Evolutionary conservation across 2,797 vertebrate species (phyloP), one percentile per base, ranked within the genome.

Genomic region (Sebastes iracundus): DNA sequence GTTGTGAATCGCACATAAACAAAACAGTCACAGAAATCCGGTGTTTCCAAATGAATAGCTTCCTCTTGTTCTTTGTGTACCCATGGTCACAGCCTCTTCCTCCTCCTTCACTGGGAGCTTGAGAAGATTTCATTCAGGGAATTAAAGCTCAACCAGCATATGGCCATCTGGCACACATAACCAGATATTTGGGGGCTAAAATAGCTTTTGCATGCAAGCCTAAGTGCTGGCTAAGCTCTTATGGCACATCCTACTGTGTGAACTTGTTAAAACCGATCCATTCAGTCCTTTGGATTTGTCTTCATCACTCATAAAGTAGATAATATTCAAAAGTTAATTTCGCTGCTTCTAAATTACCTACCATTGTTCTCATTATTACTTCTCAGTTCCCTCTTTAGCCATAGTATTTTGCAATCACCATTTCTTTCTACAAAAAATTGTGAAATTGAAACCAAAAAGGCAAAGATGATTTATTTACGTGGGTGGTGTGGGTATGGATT

Each of bases 81-180:
- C 49, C 72, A 42, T 67, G n/a, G 35, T 72, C 78, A 79, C 68
- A 79, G 58, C 58, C 69, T 74, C 27, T 75, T 81, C 62, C 70
- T 87, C 72, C 28, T 83, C 61, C 80, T 80, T 78, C 55, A 56
- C 77, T 58, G 49, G 61, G 74, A 82, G 82, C 71, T 84, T 79
- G 82, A 87, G 70, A 87, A 88, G 88, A 91, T 90, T 91, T 93
- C 60, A 86, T 87, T 90, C 74, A 79, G 84, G 85, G 90, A 92
- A 90, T 93, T 91, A 94, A 92, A 91, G 72, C 78, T 67, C 70
- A 75, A 82, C 80, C 75, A 93, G 81, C 88, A 87, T 93, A 88
- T 88, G 88, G 83, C 89, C 87, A 91, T 94, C 91, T 94, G 93
- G 83, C 85, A 67, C 87, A 88, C 78, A 91, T 56, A 80, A 87